A percentile compares a stretch with the other conserved stretches of the same genome.
Evolutionary conservation across 2,113 vertebrate species (phyloP).

Genomic region (Talpa occidentalis): DNA sequence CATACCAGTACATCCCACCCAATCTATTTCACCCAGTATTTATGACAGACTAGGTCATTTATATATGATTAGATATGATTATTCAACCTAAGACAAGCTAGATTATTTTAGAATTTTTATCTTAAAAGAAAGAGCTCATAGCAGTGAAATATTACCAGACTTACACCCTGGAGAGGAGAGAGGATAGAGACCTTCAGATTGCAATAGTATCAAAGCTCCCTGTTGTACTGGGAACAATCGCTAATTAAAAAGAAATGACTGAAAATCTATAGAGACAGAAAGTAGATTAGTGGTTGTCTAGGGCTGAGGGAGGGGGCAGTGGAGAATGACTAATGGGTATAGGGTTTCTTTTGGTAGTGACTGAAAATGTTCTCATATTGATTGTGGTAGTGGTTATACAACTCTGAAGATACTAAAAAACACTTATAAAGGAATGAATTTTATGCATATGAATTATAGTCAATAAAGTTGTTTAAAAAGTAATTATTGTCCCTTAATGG

Average conservation of each 20-base stretch:
- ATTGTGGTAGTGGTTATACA: no score
- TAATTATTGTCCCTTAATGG: neutral
- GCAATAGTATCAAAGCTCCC: neutral
- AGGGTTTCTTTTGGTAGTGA: no score
- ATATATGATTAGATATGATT: neutral
- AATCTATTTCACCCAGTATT: constrained; percentile 10
- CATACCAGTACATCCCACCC: neutral
- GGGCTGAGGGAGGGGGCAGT: no score
- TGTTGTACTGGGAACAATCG: neutral
- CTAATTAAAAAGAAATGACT: neutral
- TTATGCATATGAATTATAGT: no score
- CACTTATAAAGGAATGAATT: no score
- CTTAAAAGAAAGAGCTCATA: neutral
- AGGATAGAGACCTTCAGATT: neutral
- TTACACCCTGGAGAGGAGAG: neutral
- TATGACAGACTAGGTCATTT: neutral
- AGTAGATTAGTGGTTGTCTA: no score
- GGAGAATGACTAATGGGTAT: no score
- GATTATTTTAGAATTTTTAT: neutral
- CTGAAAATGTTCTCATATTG: no score
- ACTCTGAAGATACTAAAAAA: no score
- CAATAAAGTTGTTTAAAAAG: no score
- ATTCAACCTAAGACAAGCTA: neutral
- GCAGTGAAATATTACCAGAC: neutral
- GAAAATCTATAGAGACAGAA: neutral